Base-by-base conservation (phyloP, 2,888 invertebrate species). In the Eupithecia insigniata region DNA sequence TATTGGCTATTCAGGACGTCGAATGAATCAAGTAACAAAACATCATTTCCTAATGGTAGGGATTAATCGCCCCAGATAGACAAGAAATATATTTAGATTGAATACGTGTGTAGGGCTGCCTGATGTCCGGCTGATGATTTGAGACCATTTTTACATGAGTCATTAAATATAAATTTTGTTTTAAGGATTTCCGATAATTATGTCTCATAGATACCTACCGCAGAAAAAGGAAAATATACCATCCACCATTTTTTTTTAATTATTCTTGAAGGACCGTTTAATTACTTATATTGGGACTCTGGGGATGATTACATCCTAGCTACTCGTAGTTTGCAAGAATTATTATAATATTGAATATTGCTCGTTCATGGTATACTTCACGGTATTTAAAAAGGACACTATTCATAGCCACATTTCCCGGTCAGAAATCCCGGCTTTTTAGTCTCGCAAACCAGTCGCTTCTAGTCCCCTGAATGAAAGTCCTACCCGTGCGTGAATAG, bases 1-100 rank as follows among this genome's bases (percentile, higher is more conserved):
- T 74, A 72, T 74, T 74, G 67, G 61, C 74, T 67, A 71, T 74
- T 72, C 68, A 69, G 69, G 69, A 68, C 39, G 65, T 60, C 69
- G 68, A 72, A 76, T 79, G 75, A 76, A 76, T 73, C 69, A 73
- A 72, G 69, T 71, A 71, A 75, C 72, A 75, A 71, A 73, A 74
- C 74, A 70, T 71, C 26, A 75, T 75, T 77, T 70, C 65, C 72
- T 67, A 68, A 71, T 76, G 73, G 74, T 75, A 76, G 58, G 76
- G 76, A 78, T 78, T 77, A 77, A 76, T 74, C 60, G 73, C 61
- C 65, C 65, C 60, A 69, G 72, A 72, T 55, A 64, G 72, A 73
- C 67, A 43, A 61, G 69, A 62, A 74, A 75, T 76, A 71, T 69
- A 73, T 73, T 73, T 75, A 75, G 70, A 73, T 73, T 66, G 72